These are phyloP conservation scores for Lytechinus pictus DNA, from an alignment of 35 echinoderm and acorn worm species.

Conservation along the genomic window DNA sequence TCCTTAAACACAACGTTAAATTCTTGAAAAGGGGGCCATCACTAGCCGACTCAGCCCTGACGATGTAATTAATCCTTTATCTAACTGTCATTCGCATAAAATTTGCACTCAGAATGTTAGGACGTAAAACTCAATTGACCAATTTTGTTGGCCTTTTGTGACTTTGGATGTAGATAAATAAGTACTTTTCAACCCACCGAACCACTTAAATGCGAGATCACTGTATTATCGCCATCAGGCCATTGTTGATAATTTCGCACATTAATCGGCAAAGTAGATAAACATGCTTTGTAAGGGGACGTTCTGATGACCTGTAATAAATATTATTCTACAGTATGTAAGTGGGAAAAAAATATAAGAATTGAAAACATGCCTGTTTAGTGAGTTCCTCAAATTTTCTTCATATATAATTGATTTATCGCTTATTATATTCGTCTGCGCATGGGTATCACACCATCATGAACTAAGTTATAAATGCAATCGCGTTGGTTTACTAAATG, in stretches of 20 bases:
- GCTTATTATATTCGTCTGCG: too few species aligned
- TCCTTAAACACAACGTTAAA: neutral
- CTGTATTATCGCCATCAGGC: neutral
- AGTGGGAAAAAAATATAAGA: too few species aligned
- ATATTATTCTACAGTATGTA: too few species aligned
- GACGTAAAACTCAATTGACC: neutral
- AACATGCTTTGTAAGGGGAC: too few species aligned
- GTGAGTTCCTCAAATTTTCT: too few species aligned
- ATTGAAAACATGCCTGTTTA: too few species aligned
- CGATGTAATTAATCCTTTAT: slow-evolving; percentile 45
- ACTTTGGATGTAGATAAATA: neutral
- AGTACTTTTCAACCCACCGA: neutral
- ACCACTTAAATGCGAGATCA: neutral
- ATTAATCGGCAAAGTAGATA: too few species aligned
- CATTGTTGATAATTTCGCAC: neutral
- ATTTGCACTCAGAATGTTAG: neutral
- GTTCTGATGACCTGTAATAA: too few species aligned
- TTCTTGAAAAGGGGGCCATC: neutral
- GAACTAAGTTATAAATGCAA: too few species aligned
- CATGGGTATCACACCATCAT: too few species aligned
- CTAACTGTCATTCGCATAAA: slow-evolving; percentile 1
- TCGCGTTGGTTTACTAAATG: too few species aligned
- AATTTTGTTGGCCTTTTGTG: neutral
- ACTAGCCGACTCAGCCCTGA: neutral
- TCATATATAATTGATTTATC: too few species aligned